Percentiles rank a stretch among this genome's conserved stretches.
Evolutionary conservation across 2,113 vertebrate genomes (phyloP).

Genomic region (Cisticola juncidis): DNA sequence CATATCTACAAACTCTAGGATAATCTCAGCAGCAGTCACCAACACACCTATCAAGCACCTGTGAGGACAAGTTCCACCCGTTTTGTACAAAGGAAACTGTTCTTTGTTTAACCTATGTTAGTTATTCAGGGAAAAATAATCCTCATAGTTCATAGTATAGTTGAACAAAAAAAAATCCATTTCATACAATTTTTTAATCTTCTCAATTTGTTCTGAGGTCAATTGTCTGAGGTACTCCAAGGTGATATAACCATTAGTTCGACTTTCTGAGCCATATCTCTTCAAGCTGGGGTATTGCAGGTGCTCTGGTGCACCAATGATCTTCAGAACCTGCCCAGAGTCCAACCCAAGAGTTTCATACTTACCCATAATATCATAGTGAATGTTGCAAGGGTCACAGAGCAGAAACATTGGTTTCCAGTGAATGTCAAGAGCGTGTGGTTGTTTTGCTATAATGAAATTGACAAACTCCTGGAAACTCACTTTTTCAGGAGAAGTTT

Average conservation of each 20-base stretch:
- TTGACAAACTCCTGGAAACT: slow-evolving; percentile 62
- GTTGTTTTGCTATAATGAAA: background rate
- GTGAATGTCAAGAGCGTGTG: slow-evolving; percentile 31
- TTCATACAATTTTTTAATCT: slow-evolving; percentile 35
- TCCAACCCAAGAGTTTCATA: slow-evolving; percentile 60
- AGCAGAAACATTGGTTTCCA: slow-evolving; percentile 69
- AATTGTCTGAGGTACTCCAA: slow-evolving; percentile 45
- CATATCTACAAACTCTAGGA: background rate
- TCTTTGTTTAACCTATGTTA: background rate
- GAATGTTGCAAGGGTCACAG: slow-evolving; percentile 66
- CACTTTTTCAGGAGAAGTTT: slow-evolving; percentile 26
- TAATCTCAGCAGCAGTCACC: background rate
- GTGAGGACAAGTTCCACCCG: background rate
- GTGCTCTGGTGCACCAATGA: slow-evolving; percentile 28
- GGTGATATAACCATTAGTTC: slow-evolving; percentile 53
- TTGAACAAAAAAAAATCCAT: slow-evolving; percentile 65
- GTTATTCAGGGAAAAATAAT: background rate
- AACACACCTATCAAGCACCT: background rate
- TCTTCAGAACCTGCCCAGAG: slow-evolving; percentile 38
- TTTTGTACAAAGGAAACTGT: background rate
- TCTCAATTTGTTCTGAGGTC: slow-evolving; percentile 34
- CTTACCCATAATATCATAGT: slow-evolving; percentile 56
- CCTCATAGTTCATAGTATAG: slow-evolving; percentile 26
- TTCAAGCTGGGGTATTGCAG: slow-evolving; percentile 49
- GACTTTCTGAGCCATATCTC: slow-evolving; percentile 30